phyloP scores from a whole-genome alignment of 2,113 vertebrate species.

The Choloepus hoffmanni region DNA sequence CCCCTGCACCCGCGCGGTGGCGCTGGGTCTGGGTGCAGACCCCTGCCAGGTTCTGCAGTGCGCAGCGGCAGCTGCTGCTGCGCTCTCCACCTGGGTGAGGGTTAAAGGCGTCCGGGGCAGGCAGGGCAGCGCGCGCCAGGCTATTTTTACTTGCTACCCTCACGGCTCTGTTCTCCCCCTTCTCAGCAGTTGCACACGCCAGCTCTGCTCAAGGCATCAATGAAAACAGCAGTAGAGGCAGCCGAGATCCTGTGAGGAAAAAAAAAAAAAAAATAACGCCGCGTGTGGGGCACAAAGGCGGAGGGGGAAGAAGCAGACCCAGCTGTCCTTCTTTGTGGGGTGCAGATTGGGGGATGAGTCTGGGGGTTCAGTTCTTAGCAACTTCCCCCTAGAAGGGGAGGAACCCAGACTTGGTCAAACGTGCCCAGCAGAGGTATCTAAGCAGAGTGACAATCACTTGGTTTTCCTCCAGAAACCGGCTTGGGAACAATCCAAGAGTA shows the following conservation, averaged over 20 bases:
- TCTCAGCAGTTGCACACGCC: conserved; percentile 75
- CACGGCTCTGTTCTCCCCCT: conserved; percentile 48
- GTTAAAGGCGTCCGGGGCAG: conserved; percentile 70
- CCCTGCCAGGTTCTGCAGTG: background rate
- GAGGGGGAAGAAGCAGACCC: background rate
- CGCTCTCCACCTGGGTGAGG: conserved; percentile 26
- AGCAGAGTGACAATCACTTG: conserved; percentile 60
- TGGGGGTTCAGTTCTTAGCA: background rate
- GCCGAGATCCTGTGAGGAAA: background rate
- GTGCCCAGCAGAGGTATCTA: conserved; percentile 41
- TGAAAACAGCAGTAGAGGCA: conserved; percentile 77
- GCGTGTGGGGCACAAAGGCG: background rate
- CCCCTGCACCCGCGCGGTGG: background rate
- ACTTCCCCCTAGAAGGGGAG: conserved; percentile 1
- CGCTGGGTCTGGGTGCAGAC: background rate
- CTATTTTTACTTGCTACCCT: conserved; percentile 82
- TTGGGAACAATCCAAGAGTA: conserved; percentile 63
- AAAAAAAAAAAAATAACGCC: background rate
- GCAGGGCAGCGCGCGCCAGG: conserved; percentile 57
- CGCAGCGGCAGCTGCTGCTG: background rate
- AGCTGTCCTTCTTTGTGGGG: background rate
- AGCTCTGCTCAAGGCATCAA: conserved; percentile 79
- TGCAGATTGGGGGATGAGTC: background rate
- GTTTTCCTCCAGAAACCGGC: conserved; percentile 70
- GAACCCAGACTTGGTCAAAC: conserved; percentile 51